Evolutionary conservation across 2,797 vertebrate genomes (phyloP).

Genomic region (Sylvilagus floridanus): DNA sequence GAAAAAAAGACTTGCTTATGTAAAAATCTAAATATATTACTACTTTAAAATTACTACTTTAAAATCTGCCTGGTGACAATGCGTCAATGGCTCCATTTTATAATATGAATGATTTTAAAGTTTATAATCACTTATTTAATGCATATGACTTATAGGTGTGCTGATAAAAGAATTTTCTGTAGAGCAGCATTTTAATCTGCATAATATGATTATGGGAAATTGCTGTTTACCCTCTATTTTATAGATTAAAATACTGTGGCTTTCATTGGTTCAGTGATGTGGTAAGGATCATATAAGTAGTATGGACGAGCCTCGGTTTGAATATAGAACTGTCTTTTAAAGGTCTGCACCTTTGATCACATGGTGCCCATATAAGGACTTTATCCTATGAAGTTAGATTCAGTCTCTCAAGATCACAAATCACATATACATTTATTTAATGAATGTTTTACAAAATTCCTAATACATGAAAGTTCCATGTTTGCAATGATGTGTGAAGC

Average conservation of each 20-base stretch:
- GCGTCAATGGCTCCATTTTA: not conserved
- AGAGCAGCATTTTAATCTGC: not conserved
- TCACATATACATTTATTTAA: not conserved
- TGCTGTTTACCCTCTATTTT: not conserved
- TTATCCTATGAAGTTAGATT: not conserved
- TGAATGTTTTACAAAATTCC: not conserved
- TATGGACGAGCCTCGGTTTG: not conserved
- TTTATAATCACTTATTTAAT: not conserved
- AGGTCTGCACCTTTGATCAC: not conserved
- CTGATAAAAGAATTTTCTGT: not conserved
- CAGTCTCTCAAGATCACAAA: not conserved
- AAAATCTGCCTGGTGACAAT: not conserved
- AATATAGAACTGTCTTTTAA: not conserved
- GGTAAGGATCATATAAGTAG: not conserved
- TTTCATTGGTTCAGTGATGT: not conserved
- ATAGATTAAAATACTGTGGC: not conserved
- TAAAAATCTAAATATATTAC: slow-evolving; percentile 50
- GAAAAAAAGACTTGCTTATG: not conserved
- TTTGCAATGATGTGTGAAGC: not conserved
- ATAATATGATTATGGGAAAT: not conserved
- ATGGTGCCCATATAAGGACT: not conserved
- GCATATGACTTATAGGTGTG: not conserved
- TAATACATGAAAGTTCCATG: not conserved
- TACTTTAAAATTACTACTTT: slow-evolving; percentile 52
- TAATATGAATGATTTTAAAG: too few relatives aligned